Percentiles rank a stretch among this genome's conserved stretches.
These are phyloP conservation scores for Lynx canadensis DNA, from an alignment of 2,113 vertebrate genomes.

Conservation along the genomic window DNA sequence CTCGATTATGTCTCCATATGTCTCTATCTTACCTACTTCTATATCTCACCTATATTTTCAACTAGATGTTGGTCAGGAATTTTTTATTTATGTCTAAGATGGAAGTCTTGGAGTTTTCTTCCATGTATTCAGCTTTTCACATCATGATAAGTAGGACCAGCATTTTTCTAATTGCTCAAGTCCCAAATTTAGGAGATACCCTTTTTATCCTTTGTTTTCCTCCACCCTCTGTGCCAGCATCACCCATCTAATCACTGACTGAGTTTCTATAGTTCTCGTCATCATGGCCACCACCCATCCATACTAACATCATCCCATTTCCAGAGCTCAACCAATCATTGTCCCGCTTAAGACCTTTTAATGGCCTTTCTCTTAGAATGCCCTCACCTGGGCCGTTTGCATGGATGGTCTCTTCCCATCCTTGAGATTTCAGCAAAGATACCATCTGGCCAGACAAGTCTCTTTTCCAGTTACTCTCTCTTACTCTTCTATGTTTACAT, in stretches of 20 bases:
- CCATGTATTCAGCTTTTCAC: background rate
- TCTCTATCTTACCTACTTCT: background rate
- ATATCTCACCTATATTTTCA: background rate
- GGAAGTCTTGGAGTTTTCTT: background rate
- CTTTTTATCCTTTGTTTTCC: background rate
- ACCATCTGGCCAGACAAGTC: background rate
- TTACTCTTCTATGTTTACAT: background rate
- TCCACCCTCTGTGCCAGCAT: accelerated
- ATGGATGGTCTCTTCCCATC: background rate
- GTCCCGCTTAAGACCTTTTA: background rate
- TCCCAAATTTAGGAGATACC: too few relatives aligned
- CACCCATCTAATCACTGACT: background rate
- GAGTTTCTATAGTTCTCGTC: background rate
- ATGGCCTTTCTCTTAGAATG: background rate
- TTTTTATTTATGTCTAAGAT: background rate
- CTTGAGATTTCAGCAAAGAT: background rate
- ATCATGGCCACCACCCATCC: background rate
- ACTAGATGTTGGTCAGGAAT: background rate
- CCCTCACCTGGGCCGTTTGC: background rate
- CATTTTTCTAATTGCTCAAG: background rate
- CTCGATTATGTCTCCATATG: background rate
- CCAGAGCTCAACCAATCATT: background rate
- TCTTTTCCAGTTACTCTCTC: background rate
- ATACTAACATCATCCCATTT: background rate
- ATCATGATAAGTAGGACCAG: background rate